A percentile compares a stretch with the other conserved stretches of the same genome.
These are phyloP conservation scores for Drosophila hamatofila DNA, from an alignment of 2,888 invertebrate genomes.

Conservation along the genomic window DNA sequence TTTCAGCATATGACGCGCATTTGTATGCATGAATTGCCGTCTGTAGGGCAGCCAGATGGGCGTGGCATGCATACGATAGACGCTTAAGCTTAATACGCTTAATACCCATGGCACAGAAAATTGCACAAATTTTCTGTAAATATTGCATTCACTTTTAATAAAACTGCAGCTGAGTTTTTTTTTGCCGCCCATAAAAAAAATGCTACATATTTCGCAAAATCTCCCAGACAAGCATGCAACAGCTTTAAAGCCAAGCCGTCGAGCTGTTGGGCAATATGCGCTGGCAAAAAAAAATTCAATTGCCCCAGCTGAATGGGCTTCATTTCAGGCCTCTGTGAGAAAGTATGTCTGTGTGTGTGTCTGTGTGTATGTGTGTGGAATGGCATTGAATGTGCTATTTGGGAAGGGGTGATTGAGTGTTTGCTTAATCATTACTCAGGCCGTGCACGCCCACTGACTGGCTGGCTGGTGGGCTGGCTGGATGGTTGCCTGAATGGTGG, in stretches of 20 bases:
- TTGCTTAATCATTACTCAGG: constrained; percentile 67
- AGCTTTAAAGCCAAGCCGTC: constrained; percentile 29
- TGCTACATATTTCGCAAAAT: constrained; percentile 33
- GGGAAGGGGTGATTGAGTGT: constrained; percentile 42
- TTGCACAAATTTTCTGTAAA: constrained; percentile 41
- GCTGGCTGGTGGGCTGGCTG: constrained; percentile 2
- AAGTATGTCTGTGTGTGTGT: neutral
- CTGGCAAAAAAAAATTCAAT: constrained; percentile 50
- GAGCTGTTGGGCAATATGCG: constrained; percentile 25
- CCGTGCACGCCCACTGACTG: constrained; percentile 42
- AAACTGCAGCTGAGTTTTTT: constrained; percentile 23
- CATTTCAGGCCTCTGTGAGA: constrained; percentile 43
- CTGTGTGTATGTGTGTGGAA: constrained; percentile 4
- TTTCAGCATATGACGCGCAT: constrained; percentile 57
- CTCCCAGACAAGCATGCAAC: constrained; percentile 9
- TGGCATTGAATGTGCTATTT: constrained; percentile 18
- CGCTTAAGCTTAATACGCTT: constrained; percentile 65
- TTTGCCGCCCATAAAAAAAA: constrained; percentile 43
- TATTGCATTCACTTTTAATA: constrained; percentile 40
- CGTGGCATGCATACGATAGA: constrained; percentile 41
- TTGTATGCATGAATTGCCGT: constrained; percentile 49
- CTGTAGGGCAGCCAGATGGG: neutral
- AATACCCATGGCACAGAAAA: constrained; percentile 43
- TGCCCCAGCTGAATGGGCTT: constrained; percentile 58
- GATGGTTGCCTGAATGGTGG: neutral